These are phyloP conservation scores for Bergia puertoricense DNA, from an alignment of 92 coral and sea anemone species.

Conservation along the genomic window DNA sequence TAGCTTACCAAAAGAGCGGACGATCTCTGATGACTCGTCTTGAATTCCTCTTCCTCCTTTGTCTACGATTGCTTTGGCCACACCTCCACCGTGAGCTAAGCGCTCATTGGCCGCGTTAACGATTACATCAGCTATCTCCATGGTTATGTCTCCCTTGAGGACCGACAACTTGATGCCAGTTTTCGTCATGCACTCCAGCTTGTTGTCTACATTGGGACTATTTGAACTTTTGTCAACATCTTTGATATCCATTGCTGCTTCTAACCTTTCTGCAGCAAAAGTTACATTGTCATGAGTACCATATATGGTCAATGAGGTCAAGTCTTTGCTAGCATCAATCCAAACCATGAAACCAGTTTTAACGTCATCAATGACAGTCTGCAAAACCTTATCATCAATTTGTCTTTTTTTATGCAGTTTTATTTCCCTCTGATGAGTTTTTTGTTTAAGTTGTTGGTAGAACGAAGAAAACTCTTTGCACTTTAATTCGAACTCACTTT, in stretches of 20 bases:
- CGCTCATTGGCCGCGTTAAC: conserved; percentile 50
- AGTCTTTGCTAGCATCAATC: not conserved
- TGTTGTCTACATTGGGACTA: not conserved
- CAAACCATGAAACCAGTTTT: not conserved
- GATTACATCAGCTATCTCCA: conserved; percentile 46
- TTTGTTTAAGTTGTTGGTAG: not conserved
- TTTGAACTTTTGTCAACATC: not conserved
- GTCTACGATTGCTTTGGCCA: conserved; percentile 47
- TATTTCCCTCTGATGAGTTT: not conserved
- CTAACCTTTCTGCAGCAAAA: conserved; percentile 3
- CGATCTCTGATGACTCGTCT: conserved; percentile 17
- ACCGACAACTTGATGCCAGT: conserved; percentile 45
- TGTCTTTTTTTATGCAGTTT: not conserved
- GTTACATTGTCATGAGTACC: not conserved
- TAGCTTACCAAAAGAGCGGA: not conserved
- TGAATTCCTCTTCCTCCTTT: conserved; percentile 44
- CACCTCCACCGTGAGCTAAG: conserved; percentile 41
- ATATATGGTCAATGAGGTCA: conserved; percentile 16
- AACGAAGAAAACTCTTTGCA: conserved; percentile 3
- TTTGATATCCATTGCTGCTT: not conserved
- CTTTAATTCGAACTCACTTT: not conserved
- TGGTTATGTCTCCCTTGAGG: conserved; percentile 50
- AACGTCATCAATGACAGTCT: not conserved
- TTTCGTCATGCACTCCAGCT: conserved; percentile 2
- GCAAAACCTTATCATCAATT: conserved; percentile 1